Conservation (phyloP, 2,888 invertebrate species). For the Digitonthophagus gazella region DNA sequence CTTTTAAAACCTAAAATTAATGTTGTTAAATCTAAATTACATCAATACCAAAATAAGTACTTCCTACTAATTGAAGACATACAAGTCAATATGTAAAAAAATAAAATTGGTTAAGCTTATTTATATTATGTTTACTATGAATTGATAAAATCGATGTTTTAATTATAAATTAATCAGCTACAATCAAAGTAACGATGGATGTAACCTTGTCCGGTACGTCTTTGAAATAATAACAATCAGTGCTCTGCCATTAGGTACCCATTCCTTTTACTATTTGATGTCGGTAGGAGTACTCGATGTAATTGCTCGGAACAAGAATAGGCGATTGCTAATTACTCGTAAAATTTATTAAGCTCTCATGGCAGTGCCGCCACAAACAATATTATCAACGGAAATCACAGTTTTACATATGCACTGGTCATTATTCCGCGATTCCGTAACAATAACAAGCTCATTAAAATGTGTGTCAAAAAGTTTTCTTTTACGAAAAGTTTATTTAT, state of each 20-base stretch:
- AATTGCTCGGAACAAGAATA: slow-evolving; percentile 30
- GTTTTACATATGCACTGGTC: slow-evolving; percentile 22
- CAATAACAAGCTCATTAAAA: slow-evolving; percentile 15
- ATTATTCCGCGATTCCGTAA: slow-evolving; percentile 4
- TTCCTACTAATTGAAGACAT: neutral
- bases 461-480: neutral
- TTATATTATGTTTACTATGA: too few species aligned
- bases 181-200: neutral
- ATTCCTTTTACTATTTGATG: neutral
- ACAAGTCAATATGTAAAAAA: neutral
- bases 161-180: neutral
- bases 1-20: too few species aligned
- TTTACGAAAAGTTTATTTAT: too few species aligned
- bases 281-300: slow-evolving; percentile 20
- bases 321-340: slow-evolving; percentile 26
- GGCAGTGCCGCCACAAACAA: slow-evolving; percentile 21
- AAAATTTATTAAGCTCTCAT: slow-evolving; percentile 29
- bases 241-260: neutral
- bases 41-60: too few species aligned
- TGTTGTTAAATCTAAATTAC: too few species aligned
- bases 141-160: too few species aligned
- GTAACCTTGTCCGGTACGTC: neutral
- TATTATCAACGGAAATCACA: slow-evolving; percentile 30
- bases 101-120: too few species aligned
- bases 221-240: neutral